phyloP scores from a whole-genome alignment of 1,140 invertebrate species.

The Tetramorium alpestre region DNA sequence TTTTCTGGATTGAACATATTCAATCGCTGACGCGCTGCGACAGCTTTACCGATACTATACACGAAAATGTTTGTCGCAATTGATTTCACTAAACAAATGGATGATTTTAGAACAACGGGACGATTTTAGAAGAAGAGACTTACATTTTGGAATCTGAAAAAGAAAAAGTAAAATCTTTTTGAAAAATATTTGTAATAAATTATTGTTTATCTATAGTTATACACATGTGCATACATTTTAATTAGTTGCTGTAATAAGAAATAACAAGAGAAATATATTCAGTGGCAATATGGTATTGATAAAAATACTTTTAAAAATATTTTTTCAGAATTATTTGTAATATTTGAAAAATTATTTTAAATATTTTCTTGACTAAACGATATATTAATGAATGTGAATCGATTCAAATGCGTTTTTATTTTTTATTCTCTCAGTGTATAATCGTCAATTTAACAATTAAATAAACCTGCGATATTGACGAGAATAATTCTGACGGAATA shows the following conservation, averaged over 20 bases:
- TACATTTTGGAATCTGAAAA: neutral
- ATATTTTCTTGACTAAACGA: neutral
- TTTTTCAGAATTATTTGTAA: neutral
- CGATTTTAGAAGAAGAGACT: neutral
- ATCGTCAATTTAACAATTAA: neutral
- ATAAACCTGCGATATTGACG: neutral
- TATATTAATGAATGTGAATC: neutral
- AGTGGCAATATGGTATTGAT: neutral
- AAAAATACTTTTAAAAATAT: neutral
- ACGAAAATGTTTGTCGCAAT: neutral
- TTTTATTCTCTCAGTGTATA: neutral
- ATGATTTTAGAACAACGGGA: neutral
- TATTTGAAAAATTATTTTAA: neutral
- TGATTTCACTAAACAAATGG: neutral
- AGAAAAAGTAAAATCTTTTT: neutral
- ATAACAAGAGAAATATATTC: neutral
- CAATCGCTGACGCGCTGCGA: neutral
- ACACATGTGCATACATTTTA: neutral
- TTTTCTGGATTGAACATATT: conserved; percentile 22
- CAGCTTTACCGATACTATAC: neutral
- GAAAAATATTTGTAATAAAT: neutral
- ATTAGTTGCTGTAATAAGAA: neutral
- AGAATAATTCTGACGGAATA: neutral
- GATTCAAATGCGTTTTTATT: neutral
- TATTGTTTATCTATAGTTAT: neutral